Conservation (phyloP, 2,797 vertebrate genomes). For the Pipistrellus pipistrellus region DNA sequence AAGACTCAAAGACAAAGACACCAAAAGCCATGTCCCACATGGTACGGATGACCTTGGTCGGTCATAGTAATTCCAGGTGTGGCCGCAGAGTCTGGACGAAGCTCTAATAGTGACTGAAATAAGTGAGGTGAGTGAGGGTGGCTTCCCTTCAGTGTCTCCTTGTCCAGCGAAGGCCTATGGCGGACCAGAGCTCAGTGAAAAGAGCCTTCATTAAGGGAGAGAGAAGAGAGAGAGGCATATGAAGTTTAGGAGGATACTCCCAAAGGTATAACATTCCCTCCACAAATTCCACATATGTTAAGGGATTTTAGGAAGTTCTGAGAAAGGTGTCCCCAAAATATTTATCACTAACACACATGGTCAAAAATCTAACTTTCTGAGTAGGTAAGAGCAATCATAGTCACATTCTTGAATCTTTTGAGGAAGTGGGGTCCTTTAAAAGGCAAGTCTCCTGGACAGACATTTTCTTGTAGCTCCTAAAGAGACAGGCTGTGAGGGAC, state of each 20-base stretch:
- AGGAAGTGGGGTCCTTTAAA: neutral
- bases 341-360: neutral
- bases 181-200: neutral
- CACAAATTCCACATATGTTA: neutral
- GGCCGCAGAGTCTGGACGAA: neutral
- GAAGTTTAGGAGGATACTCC: neutral
- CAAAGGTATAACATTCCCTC: neutral
- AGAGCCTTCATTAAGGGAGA: constrained; percentile 11
- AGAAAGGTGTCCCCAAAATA: neutral
- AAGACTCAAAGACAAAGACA: constrained; percentile 34
- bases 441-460: neutral
- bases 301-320: neutral
- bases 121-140: neutral
- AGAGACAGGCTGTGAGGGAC: neutral
- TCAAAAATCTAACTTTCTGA: neutral
- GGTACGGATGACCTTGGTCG: neutral
- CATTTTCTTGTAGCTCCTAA: neutral
- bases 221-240: neutral
- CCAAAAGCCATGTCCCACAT: constrained; percentile 4
- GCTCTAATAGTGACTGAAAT: neutral
- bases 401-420: neutral
- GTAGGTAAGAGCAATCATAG: neutral
- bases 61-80: neutral
- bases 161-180: neutral
- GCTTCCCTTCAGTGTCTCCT: neutral